A percentile compares a stretch with the other conserved stretches of the same genome.
phyloP scores from a whole-genome alignment of 2,888 invertebrate genomes.

The Adelognathus sp. region DNA sequence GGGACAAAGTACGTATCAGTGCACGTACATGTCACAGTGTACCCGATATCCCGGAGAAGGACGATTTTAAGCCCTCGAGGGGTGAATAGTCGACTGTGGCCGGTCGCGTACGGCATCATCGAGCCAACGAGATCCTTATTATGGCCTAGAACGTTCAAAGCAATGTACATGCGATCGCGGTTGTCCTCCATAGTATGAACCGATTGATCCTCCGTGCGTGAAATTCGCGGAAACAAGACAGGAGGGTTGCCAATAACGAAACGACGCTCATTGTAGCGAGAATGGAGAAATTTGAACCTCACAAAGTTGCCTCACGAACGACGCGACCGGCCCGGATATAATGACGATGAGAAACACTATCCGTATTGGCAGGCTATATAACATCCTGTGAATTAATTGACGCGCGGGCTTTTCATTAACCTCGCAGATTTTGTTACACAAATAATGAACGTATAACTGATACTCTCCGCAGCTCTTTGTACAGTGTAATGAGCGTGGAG shows the following conservation, averaged over 20 bases:
- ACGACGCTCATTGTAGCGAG: background rate
- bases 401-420: background rate
- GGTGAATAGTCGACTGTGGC: constrained; percentile 13
- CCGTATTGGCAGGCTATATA: background rate
- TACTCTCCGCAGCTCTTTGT: background rate
- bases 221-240: background rate
- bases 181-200: constrained; percentile 17
- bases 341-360: constrained; percentile 12
- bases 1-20: background rate
- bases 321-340: background rate
- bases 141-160: constrained; percentile 53
- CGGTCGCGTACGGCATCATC: constrained; percentile 35
- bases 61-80: constrained; percentile 38
- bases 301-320: background rate
- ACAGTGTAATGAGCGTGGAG: background rate
- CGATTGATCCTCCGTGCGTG: constrained; percentile 36
- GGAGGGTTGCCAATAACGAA: background rate
- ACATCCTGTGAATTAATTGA: background rate
- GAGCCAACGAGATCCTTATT: constrained; percentile 53
- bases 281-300: background rate
- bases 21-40: background rate
- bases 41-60: constrained; percentile 36
- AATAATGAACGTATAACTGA: background rate
- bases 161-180: constrained; percentile 34
- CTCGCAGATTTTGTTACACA: background rate